Conservation (phyloP, 2,888 invertebrate genomes). For the Hartigia nigra region DNA sequence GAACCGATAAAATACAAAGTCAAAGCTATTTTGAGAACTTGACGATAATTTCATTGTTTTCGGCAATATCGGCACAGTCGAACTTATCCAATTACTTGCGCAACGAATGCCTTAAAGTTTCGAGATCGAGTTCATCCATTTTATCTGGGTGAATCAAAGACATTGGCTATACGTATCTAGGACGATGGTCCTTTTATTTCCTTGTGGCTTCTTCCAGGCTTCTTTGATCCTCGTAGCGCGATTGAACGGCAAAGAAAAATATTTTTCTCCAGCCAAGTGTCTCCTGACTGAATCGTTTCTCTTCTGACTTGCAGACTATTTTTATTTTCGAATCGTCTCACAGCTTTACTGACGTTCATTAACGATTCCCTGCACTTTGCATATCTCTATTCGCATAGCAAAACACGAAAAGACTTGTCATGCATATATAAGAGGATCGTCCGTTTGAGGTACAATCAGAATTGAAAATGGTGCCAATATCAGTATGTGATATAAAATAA, state of each 20-base stretch:
- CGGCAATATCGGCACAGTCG: background rate
- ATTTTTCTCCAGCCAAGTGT: constrained; percentile 23
- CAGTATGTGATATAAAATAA: background rate
- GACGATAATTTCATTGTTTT: background rate
- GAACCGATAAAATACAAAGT: background rate
- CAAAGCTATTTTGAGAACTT: background rate
- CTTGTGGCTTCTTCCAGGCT: constrained; percentile 18
- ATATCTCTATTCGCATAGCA: background rate
- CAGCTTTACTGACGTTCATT: background rate
- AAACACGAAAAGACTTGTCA: background rate
- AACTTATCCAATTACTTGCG: background rate
- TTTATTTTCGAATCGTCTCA: background rate
- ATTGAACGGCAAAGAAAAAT: constrained; percentile 29
- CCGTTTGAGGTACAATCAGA: background rate
- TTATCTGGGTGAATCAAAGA: constrained; percentile 9
- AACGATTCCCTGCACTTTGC: background rate
- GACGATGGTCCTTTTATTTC: constrained; percentile 7
- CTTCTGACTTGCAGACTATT: background rate
- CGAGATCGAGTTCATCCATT: background rate
- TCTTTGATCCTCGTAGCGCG: constrained; percentile 27
- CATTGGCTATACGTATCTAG: constrained; percentile 7
- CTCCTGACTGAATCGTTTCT: background rate
- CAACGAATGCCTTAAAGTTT: background rate
- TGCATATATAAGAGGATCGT: background rate
- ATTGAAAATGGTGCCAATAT: background rate